Evolutionary conservation across 2,888 invertebrate species (phyloP).

Genomic region (Osmoderma eremita): DNA sequence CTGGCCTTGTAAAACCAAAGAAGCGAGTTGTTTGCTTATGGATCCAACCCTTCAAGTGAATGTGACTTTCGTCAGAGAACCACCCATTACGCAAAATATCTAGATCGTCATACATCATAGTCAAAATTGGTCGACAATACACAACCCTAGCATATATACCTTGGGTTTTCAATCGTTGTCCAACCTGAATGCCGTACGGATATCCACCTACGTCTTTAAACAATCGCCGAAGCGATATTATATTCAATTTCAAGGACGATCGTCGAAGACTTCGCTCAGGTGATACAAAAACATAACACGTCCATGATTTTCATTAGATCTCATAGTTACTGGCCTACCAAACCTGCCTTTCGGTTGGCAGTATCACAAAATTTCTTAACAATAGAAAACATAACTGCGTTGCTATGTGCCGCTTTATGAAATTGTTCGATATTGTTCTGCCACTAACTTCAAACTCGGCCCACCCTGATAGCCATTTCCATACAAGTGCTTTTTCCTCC

Average conservation of each 20-base stretch:
- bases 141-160: neutral
- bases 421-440: neutral
- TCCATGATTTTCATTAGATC: conserved; percentile 2
- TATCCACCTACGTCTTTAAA: neutral
- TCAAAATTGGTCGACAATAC: conserved; percentile 7
- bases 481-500: no score
- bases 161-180: neutral
- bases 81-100: neutral
- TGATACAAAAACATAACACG: neutral
- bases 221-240: conserved; percentile 6
- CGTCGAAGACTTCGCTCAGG: neutral
- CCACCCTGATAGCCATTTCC: no score
- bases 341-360: neutral
- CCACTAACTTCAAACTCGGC: no score
- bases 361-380: neutral
- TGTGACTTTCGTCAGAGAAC: neutral
- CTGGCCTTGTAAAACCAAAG: no score
- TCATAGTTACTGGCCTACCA: conserved; percentile 7
- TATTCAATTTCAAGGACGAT: neutral
- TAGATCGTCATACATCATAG: neutral
- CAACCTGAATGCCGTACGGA: neutral
- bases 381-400: conserved; percentile 6
- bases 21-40: neutral
- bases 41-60: neutral
- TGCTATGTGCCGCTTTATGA: conserved; percentile 2